phyloP scores from a whole-genome alignment of 2,888 invertebrate species.

The Tenthredo distinguenda region DNA sequence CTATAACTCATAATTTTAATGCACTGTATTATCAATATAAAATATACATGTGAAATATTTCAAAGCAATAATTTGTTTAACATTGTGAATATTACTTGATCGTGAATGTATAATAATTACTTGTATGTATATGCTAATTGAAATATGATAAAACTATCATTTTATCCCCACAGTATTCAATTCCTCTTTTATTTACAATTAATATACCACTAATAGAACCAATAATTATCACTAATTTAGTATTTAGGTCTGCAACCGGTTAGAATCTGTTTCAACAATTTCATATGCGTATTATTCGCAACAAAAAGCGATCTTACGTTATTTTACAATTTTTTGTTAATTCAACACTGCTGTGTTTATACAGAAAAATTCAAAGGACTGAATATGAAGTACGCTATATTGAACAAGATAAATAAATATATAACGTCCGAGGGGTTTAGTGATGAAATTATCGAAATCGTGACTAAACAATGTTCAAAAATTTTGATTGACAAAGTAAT shows the following conservation, averaged over 20 bases:
- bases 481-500: conserved; percentile 3
- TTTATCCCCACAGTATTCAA: background rate
- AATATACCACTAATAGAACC: background rate
- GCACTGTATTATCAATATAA: conserved; percentile 34
- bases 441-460: background rate
- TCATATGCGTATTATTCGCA: background rate
- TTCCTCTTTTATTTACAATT: conserved; percentile 1
- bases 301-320: background rate
- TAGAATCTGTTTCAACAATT: background rate
- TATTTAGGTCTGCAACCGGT: background rate
- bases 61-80: conserved; percentile 40
- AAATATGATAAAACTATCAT: conserved; percentile 23
- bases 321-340: background rate
- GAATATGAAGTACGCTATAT: conserved; percentile 2
- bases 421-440: background rate
- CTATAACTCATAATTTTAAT: conserved; percentile 38
- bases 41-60: conserved; percentile 31
- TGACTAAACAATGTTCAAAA: background rate
- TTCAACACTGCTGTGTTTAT: background rate
- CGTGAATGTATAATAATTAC: conserved; percentile 34
- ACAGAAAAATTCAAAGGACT: background rate
- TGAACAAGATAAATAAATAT: background rate
- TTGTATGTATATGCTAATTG: conserved; percentile 37
- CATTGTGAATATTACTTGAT: conserved; percentile 35
- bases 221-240: conserved; percentile 4